Evolutionary conservation across 2,888 invertebrate genomes (phyloP).

Genomic region (Tachystola acroxantha): DNA sequence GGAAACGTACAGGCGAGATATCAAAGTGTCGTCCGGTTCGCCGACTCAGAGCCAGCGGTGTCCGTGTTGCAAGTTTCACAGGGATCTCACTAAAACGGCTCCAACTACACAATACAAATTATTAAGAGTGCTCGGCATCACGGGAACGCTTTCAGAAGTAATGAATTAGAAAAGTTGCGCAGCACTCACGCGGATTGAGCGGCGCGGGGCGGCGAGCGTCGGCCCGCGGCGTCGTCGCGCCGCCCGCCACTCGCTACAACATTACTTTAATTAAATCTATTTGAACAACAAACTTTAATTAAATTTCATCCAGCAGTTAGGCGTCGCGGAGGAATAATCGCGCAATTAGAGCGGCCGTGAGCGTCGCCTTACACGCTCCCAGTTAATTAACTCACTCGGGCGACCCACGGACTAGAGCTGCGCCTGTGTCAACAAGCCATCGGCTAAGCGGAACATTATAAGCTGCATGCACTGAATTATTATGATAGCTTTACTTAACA

Average conservation of each 20-base stretch:
- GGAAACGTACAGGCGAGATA: slow-evolving; percentile 27
- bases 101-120: slow-evolving; percentile 75
- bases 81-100: slow-evolving; percentile 46
- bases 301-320: slow-evolving; percentile 79
- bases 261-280: slow-evolving; percentile 81
- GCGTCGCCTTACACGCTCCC: slow-evolving; percentile 77
- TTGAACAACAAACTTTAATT: slow-evolving; percentile 80
- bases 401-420: slow-evolving; percentile 24
- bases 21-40: slow-evolving; percentile 26
- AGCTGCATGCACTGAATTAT: too few species aligned
- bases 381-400: slow-evolving; percentile 76
- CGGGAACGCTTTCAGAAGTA: slow-evolving; percentile 78
- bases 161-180: slow-evolving; percentile 79
- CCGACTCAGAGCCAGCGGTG: slow-evolving; percentile 12
- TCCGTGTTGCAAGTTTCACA: slow-evolving; percentile 20
- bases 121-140: slow-evolving; percentile 76
- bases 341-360: slow-evolving; percentile 77
- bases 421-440: background rate
- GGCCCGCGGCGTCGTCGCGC: slow-evolving; percentile 41
- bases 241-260: slow-evolving; percentile 61
- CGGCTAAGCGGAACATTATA: background rate
- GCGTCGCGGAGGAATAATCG: slow-evolving; percentile 78
- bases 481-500: too few species aligned
- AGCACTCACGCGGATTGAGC: slow-evolving; percentile 77
- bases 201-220: slow-evolving; percentile 43